A percentile compares a stretch with the other conserved stretches of the same genome.
Evolutionary conservation across 1,140 invertebrate species (phyloP).

Genomic region (Bombus soroeensis): DNA sequence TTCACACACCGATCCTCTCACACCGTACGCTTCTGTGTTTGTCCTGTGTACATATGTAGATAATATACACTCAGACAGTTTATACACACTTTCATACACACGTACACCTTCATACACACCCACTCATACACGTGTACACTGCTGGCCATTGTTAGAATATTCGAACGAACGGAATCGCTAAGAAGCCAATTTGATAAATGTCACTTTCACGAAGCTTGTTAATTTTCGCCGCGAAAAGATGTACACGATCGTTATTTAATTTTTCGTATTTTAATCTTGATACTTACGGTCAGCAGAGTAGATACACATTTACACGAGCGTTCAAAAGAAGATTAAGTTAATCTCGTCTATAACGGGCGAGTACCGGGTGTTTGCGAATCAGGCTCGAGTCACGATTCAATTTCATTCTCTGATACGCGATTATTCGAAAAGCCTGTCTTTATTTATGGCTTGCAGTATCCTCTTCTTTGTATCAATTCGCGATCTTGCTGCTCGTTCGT

Average conservation of each 20-base stretch:
- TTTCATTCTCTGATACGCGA: slow-evolving; percentile 17
- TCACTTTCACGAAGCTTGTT: background rate
- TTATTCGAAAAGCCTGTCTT: slow-evolving; percentile 6
- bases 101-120: background rate
- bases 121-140: background rate
- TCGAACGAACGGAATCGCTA: too few species aligned
- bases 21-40: slow-evolving; percentile 76
- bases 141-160: background rate
- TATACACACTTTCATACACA: background rate
- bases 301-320: slow-evolving; percentile 43
- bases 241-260: too few species aligned
- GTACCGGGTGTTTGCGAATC: slow-evolving; percentile 64
- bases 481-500: slow-evolving; percentile 6
- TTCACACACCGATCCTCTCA: slow-evolving; percentile 50
- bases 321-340: slow-evolving; percentile 70
- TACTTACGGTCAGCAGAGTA: background rate
- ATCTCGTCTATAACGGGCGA: slow-evolving; percentile 64
- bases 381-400: slow-evolving; percentile 24
- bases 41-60: slow-evolving; percentile 80
- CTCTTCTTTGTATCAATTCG: slow-evolving; percentile 16
- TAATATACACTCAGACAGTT: slow-evolving; percentile 63
- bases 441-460: background rate
- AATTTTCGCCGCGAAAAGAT: too few species aligned
- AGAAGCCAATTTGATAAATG: too few species aligned
- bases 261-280: background rate